These are phyloP conservation scores for Drosophila sordidula DNA, from an alignment of 2,888 invertebrate species.

Conservation along the genomic window DNA sequence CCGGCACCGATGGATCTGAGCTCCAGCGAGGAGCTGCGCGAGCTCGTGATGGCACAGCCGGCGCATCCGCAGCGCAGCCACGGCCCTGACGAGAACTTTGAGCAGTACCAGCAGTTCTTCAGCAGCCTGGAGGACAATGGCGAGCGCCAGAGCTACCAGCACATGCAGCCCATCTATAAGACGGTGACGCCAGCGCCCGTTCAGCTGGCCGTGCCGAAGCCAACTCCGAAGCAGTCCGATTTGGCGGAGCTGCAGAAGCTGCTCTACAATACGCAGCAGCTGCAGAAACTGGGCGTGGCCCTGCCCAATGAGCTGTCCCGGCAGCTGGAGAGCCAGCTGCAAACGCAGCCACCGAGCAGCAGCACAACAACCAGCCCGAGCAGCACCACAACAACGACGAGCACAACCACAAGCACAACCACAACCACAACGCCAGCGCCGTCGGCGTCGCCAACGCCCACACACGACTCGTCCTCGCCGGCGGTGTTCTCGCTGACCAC, in stretches of 20 bases:
- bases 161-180: conserved; percentile 80
- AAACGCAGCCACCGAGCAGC: conserved; percentile 21
- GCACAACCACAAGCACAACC: conserved; percentile 5
- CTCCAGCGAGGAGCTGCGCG: conserved; percentile 79
- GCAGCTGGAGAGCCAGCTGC: conserved; percentile 74
- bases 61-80: conserved; percentile 46
- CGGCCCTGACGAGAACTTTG: conserved; percentile 48
- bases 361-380: conserved; percentile 3
- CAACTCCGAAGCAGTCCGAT: conserved; percentile 84
- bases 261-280: conserved; percentile 85
- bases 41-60: conserved; percentile 67
- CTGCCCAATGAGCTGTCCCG: conserved; percentile 76
- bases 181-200: conserved; percentile 34
- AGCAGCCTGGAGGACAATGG: conserved; percentile 65
- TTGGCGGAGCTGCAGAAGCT: conserved; percentile 86
- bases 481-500: conserved; percentile 82
- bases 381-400: background rate
- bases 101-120: conserved; percentile 71
- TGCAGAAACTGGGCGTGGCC: conserved; percentile 79
- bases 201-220: conserved; percentile 4
- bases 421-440: conserved; percentile 16
- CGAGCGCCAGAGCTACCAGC: conserved; percentile 71
- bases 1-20: conserved; percentile 22
- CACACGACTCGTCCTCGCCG: conserved; percentile 68
- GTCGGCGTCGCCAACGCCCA: conserved; percentile 22